phyloP scores from a whole-genome alignment of 2,113 vertebrate genomes.

The Bubo blakistoni region DNA sequence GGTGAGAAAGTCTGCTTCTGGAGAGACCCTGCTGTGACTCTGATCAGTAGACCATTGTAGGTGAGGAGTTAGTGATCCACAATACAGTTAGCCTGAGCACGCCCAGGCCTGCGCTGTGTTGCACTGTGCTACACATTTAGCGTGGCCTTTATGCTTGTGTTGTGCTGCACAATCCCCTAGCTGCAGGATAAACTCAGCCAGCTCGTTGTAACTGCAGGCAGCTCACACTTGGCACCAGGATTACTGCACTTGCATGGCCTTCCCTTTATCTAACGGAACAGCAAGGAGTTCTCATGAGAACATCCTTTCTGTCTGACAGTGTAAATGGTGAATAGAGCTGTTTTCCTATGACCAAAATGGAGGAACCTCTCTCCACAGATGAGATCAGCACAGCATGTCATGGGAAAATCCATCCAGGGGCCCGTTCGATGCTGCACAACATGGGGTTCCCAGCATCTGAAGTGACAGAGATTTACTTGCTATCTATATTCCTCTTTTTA shows the following conservation, averaged over 20 bases:
- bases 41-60: background rate
- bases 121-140: no score
- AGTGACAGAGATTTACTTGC: background rate
- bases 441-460: background rate
- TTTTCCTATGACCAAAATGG: background rate
- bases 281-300: background rate
- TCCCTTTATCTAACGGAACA: background rate
- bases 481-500: background rate
- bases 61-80: background rate
- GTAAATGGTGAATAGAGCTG: background rate
- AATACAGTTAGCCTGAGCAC: background rate
- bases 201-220: background rate
- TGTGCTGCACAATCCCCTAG: background rate
- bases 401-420: background rate
- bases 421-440: accelerated
- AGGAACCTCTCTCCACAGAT: background rate
- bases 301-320: background rate
- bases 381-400: background rate
- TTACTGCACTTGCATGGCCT: background rate
- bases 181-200: background rate
- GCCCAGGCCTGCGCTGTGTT: background rate
- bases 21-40: accelerated
- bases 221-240: background rate
- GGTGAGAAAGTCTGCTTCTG: background rate
- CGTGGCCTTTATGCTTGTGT: no score